phyloP scores from a whole-genome alignment of 2,113 vertebrate species.

The Ellobius talpinus region DNA sequence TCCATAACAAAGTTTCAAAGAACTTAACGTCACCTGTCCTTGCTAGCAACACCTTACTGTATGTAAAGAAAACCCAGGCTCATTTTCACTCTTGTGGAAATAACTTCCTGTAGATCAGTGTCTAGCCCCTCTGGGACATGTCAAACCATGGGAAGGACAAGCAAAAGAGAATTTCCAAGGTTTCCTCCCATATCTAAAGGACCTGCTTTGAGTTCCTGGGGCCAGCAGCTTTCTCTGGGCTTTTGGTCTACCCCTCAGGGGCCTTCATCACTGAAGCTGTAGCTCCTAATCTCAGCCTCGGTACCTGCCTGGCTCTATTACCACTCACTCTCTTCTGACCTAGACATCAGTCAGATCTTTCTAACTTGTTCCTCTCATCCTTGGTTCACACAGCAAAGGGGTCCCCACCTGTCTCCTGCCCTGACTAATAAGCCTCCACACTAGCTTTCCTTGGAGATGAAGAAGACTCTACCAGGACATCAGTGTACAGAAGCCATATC shows the following conservation, averaged over 20 bases:
- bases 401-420: not conserved
- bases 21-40: too few species aligned
- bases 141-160: not conserved
- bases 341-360: not conserved
- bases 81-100: not conserved
- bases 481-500: not conserved
- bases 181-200: not conserved
- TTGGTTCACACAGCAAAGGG: not conserved
- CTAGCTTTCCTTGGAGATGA: too few species aligned
- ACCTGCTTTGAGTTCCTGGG: not conserved
- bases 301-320: not conserved
- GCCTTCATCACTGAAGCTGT: not conserved
- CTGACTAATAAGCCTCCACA: not conserved
- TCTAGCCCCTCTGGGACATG: too few species aligned
- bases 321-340: not conserved
- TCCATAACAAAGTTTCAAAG: not conserved
- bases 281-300: not conserved
- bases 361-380: too few species aligned
- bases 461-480: not conserved
- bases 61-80: not conserved
- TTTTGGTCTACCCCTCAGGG: not conserved
- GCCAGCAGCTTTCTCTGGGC: too few species aligned
- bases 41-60: not conserved
- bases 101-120: not conserved
- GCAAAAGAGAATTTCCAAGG: not conserved